Percentiles rank a stretch among this genome's conserved stretches.
Evolutionary conservation across 2,888 invertebrate species (phyloP).

Genomic region (Agapostemon virescens): DNA sequence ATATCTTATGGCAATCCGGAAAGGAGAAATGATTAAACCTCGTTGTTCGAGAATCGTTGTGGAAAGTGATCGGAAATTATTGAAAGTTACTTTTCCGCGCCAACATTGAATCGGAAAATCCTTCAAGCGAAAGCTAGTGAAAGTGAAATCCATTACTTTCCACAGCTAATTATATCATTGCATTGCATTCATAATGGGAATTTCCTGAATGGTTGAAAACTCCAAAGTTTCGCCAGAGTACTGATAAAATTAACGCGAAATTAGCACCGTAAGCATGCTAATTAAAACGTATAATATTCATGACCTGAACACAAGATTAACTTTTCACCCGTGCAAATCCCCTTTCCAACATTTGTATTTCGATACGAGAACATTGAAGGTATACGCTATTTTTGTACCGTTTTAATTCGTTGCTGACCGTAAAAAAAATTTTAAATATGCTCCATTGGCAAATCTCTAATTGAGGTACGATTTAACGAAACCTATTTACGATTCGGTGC

Average conservation of each 20-base stretch:
- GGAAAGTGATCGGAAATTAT: neutral
- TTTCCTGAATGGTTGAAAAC: conserved; percentile 19
- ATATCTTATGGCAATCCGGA: no score
- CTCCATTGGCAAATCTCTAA: neutral
- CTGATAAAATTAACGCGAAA: conserved; percentile 20
- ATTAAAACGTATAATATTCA: conserved; percentile 39
- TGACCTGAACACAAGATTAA: conserved; percentile 10
- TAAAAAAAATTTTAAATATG: neutral
- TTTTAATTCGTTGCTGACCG: neutral
- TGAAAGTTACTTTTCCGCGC: neutral
- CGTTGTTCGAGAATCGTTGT: neutral
- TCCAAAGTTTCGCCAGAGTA: conserved; percentile 1
- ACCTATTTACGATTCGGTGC: no score
- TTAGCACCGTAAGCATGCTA: conserved; percentile 23
- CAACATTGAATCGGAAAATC: neutral
- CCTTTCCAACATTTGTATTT: neutral
- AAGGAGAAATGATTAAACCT: neutral
- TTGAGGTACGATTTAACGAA: neutral
- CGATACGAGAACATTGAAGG: neutral
- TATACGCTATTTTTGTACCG: neutral
- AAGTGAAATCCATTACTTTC: conserved; percentile 32
- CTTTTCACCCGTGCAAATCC: neutral
- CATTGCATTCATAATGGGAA: conserved; percentile 20
- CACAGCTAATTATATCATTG: conserved; percentile 26
- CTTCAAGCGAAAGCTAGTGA: neutral